Evolutionary conservation across 1,140 invertebrate genomes (phyloP), one percentile per base, ranked within the genome.

Genomic region (Macrobrachium rosenbergii): DNA sequence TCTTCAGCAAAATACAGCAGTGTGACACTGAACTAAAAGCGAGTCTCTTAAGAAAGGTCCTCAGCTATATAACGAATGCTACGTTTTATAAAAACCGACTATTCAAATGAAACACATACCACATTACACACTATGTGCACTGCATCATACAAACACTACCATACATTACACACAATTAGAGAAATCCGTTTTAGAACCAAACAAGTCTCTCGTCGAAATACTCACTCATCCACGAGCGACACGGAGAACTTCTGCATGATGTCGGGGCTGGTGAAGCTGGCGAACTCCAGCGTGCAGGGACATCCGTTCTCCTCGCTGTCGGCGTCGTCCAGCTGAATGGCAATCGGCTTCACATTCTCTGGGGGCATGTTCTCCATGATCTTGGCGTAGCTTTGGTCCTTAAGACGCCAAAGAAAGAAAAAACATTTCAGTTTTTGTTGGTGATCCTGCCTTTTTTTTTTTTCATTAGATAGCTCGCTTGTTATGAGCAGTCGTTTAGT

Each of bases 241-340:
- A 97, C 95, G 28, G 92, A 92, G 90, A 98, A 98, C 91, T 95
- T 96, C 0, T 91, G 91, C 78, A 92, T 93, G 62, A 97, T 96
- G 82, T 95, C 95, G 2, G 93, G 90, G 63, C 94, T 93, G 0
- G 95, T 95, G 12, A 93, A 93, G 14, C 92, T 92, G 91, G 95
- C 95, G 58, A 98, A 94, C 7, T 92, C 92, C 90, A 95, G 97
- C 0, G 92, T 94, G 91, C 97, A 98, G 0, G 96, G 96, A 0
- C 95, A 94, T 0, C 97, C 96, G 91, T 98, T 97, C 84, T 95
- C 94, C 0, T 94, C 93, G 5, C 94, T 73, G 63, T 89, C 89
- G 60, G 62, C 63, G 67, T 89, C 89, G 16, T 67, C 43, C 67
- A 89, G 78, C 82, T 64, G 87, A 28, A 89, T 89, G 67, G 73